phyloP scores from a whole-genome alignment of 1,140 invertebrate genomes.

The Bombus ignitus region DNA sequence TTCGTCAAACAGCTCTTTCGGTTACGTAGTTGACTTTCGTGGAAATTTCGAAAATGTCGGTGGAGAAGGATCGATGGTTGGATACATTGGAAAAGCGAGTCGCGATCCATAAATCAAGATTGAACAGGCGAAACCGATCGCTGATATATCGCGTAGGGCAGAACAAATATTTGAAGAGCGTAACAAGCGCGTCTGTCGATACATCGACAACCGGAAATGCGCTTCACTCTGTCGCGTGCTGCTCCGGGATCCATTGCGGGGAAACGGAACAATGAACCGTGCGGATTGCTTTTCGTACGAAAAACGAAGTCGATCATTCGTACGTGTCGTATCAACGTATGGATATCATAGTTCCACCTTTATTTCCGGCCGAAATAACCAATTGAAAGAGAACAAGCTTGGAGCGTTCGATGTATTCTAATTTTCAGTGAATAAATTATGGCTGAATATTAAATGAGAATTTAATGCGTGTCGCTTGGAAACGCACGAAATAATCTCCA shows the following conservation, averaged over 20 bases:
- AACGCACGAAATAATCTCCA: neutral
- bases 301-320: conserved; percentile 48
- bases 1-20: neutral
- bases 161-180: conserved; percentile 65
- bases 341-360: neutral
- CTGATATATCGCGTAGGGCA: conserved; percentile 15
- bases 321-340: neutral
- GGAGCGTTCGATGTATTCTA: neutral
- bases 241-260: conserved; percentile 54
- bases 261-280: conserved; percentile 63
- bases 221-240: conserved; percentile 60
- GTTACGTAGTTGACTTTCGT: neutral
- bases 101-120: conserved; percentile 40
- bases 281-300: conserved; percentile 43
- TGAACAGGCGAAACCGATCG: conserved; percentile 18
- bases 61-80: neutral
- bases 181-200: conserved; percentile 65
- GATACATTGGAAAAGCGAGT: neutral
- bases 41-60: neutral
- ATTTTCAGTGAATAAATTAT: conserved; percentile 14
- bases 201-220: conserved; percentile 65
- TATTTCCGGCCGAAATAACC: conserved; percentile 11
- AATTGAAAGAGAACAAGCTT: neutral
- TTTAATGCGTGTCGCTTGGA: conserved; percentile 12
- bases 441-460: neutral